Conservation (phyloP, 2,797 vertebrate genomes). For the Thalassophryne amazonica region DNA sequence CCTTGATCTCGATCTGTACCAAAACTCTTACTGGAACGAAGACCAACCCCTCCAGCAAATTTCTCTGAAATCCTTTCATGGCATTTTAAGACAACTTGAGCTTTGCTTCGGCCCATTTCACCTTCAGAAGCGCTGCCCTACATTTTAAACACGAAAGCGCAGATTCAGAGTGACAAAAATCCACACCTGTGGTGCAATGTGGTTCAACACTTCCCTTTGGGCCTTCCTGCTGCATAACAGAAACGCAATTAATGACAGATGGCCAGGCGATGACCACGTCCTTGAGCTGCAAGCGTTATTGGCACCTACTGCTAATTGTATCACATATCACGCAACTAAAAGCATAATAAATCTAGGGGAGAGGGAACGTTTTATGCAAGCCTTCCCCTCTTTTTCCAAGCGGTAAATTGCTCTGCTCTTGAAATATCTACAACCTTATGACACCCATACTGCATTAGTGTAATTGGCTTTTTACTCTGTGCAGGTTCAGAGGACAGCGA, state of each 20-base stretch:
- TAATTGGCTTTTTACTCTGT: slow-evolving; percentile 88
- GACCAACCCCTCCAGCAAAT: too few relatives aligned
- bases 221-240: slow-evolving; percentile 75
- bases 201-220: slow-evolving; percentile 75
- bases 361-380: slow-evolving; percentile 90
- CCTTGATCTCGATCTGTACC: too few relatives aligned
- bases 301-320: slow-evolving; percentile 94
- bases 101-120: too few relatives aligned
- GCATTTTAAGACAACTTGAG: too few relatives aligned
- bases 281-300: slow-evolving; percentile 90
- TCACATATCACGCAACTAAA: slow-evolving; percentile 96
- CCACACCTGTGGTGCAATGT: slow-evolving; percentile 71
- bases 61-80: too few relatives aligned
- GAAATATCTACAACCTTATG: slow-evolving; percentile 98
- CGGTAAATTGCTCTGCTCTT: slow-evolving; percentile 93
- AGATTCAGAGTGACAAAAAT: slow-evolving; percentile 39
- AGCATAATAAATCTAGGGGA: slow-evolving; percentile 95
- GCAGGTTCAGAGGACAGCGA: slow-evolving; percentile 30
- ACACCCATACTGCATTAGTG: slow-evolving; percentile 93
- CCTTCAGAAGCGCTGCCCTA: slow-evolving; percentile 29
- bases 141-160: slow-evolving; percentile 27
- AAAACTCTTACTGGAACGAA: too few relatives aligned
- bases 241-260: slow-evolving; percentile 94
- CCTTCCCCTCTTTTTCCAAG: slow-evolving; percentile 86
- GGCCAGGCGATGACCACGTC: slow-evolving; percentile 85